Evolutionary conservation across 2,888 invertebrate genomes (phyloP), one percentile per base, ranked within the genome.

Genomic region (Pogonocherus hispidulus): DNA sequence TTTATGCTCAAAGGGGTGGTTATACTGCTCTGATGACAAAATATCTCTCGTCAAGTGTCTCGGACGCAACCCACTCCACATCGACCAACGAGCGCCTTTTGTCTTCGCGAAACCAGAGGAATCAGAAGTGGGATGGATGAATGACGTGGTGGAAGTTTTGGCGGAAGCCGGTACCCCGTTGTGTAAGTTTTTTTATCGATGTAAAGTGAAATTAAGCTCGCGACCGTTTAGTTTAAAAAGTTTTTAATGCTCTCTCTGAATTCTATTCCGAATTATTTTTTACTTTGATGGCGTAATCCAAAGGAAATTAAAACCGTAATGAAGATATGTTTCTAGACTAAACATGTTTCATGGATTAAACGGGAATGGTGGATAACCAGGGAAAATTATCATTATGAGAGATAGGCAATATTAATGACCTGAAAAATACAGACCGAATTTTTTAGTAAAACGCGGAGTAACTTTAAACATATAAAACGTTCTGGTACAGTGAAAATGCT

Each of bases 1-100:
- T 78, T 79, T 79, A 80, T 75, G 76, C 74, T 75, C 75, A 76
- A 77, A 78, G 78, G 80, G 80, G 76, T 77, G 76, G 74, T 54
- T 52, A 47, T 63, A 56, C 51, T 44, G 47, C 70, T 74, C 75
- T 73, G 76, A 79, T 78, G 79, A 78, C 79, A 76, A 78, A 77
- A 80, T 76, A 77, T 78, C 76, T 75, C 76, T 70, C 76, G 75
- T 78, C 72, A 71, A 72, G 70, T 70, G 75, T 76, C 70, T 66
- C 69, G 8, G 11, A 14, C n/a, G 35, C 46, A 46, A 19, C 46
- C 20, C 3, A 27, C 57, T n/a, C 27, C 51, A 63, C 63, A 37
- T 51, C 52, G 49, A 16, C 57, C 52, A 2, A 23, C 18, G 5
- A 27, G n/a, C 37, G 16, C 20, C 62, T 14, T 32, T 54, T 22